phyloP scores from a whole-genome alignment of 2,113 vertebrate genomes.

The Eulemur macaco region DNA sequence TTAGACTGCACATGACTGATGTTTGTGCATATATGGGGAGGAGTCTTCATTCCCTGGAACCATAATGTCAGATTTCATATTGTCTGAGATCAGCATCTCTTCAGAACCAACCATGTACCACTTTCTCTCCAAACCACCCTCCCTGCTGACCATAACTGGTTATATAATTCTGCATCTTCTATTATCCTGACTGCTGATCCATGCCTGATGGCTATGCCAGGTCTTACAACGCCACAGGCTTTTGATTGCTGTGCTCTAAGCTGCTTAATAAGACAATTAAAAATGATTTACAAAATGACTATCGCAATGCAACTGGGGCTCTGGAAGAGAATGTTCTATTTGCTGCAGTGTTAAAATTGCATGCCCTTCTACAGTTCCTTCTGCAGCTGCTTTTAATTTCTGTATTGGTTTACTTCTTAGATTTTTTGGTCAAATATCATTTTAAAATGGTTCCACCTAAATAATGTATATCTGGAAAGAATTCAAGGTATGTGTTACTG shows the following conservation, averaged over 20 bases:
- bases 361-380: not conserved
- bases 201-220: constrained; percentile 75
- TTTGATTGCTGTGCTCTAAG: constrained; percentile 71
- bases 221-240: constrained; percentile 69
- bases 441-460: constrained; percentile 18
- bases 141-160: constrained; percentile 73
- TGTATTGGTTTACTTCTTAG: not conserved
- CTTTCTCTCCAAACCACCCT: constrained; percentile 33
- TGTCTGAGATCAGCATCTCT: constrained; percentile 38
- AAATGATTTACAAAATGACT: constrained; percentile 83
- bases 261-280: constrained; percentile 85
- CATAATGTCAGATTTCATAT: not conserved
- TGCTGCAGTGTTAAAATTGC: not conserved
- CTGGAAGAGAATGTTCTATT: constrained; percentile 51
- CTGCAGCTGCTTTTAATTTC: constrained; percentile 46
- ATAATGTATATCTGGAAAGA: constrained; percentile 22
- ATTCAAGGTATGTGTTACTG: not conserved
- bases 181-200: constrained; percentile 82
- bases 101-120: not conserved
- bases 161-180: constrained; percentile 79
- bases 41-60: constrained; percentile 25
- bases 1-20: not conserved
- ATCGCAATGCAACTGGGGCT: constrained; percentile 61
- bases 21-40: not conserved
- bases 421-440: not conserved